Conservation (phyloP, 2,888 invertebrate species). For the Coelogynopora nodosa region DNA sequence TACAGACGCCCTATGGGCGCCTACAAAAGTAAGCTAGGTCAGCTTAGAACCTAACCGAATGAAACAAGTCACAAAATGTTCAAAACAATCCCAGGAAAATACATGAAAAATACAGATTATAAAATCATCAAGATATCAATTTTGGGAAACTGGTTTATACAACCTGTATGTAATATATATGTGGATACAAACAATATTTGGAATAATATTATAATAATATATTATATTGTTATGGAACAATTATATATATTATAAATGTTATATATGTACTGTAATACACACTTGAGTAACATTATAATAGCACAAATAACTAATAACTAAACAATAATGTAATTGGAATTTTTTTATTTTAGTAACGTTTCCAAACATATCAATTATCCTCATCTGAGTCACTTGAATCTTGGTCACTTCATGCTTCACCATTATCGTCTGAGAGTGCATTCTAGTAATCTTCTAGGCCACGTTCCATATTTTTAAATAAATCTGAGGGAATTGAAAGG, state of each 20-base stretch:
- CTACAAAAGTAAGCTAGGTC: slow-evolving; percentile 30
- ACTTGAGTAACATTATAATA: too few species aligned
- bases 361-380: not conserved
- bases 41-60: not conserved
- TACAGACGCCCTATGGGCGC: not conserved
- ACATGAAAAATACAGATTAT: too few species aligned
- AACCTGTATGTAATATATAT: too few species aligned
- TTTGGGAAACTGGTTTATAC: too few species aligned
- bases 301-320: too few species aligned
- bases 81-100: slow-evolving; percentile 21
- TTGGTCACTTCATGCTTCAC: not conserved
- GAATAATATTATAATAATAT: too few species aligned
- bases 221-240: too few species aligned
- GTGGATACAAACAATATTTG: too few species aligned
- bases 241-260: too few species aligned
- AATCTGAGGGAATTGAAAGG: not conserved
- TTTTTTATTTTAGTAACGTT: not conserved
- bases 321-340: too few species aligned
- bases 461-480: not conserved
- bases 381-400: not conserved
- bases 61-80: slow-evolving; percentile 23
- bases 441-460: not conserved
- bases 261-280: too few species aligned
- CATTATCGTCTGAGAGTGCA: not conserved
- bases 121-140: too few species aligned